These are phyloP conservation scores for Eristalis arbustorum DNA, from an alignment of 2,888 invertebrate species.

Conservation along the genomic window DNA sequence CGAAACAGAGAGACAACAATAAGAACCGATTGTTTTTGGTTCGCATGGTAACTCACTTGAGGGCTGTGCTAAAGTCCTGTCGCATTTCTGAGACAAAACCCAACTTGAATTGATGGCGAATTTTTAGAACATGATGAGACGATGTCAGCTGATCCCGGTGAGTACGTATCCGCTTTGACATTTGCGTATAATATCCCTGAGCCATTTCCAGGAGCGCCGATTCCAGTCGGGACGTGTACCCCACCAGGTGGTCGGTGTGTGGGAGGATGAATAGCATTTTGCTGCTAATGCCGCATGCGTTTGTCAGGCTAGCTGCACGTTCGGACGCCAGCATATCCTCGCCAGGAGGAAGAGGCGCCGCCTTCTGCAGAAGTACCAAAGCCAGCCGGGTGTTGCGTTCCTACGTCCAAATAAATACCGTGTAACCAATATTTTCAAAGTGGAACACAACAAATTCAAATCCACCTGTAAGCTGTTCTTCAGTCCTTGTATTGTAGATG, in stretches of 20 bases:
- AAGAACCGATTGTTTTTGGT: not conserved
- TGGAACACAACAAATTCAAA: not conserved
- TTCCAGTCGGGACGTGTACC: slow-evolving; percentile 89
- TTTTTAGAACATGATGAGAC: slow-evolving; percentile 94
- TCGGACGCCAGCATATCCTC: slow-evolving; percentile 94
- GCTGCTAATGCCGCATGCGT: slow-evolving; percentile 94
- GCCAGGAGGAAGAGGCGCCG: slow-evolving; percentile 87
- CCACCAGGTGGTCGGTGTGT: slow-evolving; percentile 92
- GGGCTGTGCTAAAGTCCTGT: slow-evolving; percentile 92
- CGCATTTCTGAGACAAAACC: slow-evolving; percentile 96
- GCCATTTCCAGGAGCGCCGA: slow-evolving; percentile 96
- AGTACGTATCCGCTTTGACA: slow-evolving; percentile 91
- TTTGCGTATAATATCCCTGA: slow-evolving; percentile 94
- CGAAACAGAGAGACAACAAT: slow-evolving; percentile 69
- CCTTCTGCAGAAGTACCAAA: slow-evolving; percentile 94
- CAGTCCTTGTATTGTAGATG: slow-evolving; percentile 91
- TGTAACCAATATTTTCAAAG: not conserved
- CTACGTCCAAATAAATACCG: slow-evolving; percentile 52
- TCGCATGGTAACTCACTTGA: slow-evolving; percentile 82
- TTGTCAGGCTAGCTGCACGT: slow-evolving; percentile 93
- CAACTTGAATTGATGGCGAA: slow-evolving; percentile 98
- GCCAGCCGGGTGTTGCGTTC: slow-evolving; percentile 86
- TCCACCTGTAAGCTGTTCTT: slow-evolving; percentile 81
- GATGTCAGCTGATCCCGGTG: slow-evolving; percentile 95
- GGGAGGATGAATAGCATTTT: slow-evolving; percentile 96